Evolutionary conservation across 2,888 invertebrate genomes (phyloP).

Genomic region (Timandra comae): DNA sequence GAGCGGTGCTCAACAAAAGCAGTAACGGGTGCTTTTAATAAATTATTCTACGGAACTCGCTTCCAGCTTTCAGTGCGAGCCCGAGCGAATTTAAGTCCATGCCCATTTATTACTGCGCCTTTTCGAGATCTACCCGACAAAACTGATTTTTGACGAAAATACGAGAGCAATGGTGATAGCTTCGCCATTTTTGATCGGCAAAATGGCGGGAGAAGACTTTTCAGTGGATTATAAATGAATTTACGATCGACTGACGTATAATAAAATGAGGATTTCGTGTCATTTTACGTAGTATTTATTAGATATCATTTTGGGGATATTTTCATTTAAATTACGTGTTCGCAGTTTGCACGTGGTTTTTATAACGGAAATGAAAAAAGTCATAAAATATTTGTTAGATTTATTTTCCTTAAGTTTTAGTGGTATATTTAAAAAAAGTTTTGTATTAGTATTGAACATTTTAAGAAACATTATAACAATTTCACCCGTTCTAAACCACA

Average conservation of each 20-base stretch:
- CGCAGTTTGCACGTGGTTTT: no score
- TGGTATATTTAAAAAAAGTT: no score
- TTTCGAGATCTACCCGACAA: slow-evolving; percentile 29
- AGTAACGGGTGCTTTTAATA: slow-evolving; percentile 52
- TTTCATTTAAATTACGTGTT: no score
- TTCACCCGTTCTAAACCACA: no score
- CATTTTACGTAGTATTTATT: not conserved
- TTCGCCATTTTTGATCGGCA: slow-evolving; percentile 23
- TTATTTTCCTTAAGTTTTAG: no score
- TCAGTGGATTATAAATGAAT: slow-evolving; percentile 16
- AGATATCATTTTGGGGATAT: no score
- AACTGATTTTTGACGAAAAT: slow-evolving; percentile 39
- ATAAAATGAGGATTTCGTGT: not conserved
- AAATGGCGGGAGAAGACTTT: slow-evolving; percentile 8
- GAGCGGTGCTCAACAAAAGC: slow-evolving; percentile 42
- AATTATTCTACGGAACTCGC: slow-evolving; percentile 52
- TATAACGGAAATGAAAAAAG: no score
- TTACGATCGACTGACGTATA: slow-evolving; percentile 10
- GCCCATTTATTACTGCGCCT: slow-evolving; percentile 42
- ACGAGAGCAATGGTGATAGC: slow-evolving; percentile 19
- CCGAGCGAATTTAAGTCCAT: slow-evolving; percentile 36
- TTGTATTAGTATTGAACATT: no score
- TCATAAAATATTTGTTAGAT: no score
- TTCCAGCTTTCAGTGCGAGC: slow-evolving; percentile 42
- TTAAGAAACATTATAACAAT: no score